Evolutionary conservation across 1,140 invertebrate species (phyloP), one percentile per base, ranked within the genome.

Genomic region (Laupala kohalensis): DNA sequence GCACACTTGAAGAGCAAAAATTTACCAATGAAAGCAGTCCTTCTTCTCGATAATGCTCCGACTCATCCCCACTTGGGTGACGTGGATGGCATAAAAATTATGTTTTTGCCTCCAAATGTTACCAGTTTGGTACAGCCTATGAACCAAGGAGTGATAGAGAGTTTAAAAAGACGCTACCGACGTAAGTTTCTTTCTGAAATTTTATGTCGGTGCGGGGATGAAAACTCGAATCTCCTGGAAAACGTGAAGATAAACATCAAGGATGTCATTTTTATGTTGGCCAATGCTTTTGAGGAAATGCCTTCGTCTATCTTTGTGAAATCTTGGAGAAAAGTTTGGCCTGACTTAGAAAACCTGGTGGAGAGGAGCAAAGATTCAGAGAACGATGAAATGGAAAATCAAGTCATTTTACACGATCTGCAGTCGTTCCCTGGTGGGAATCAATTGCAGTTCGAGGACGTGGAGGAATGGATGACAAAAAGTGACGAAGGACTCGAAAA

Each of bases 31-130:
- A 69, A 76, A 73, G 75, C 77, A 24, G 69, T 78, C 12, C 70
- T 79, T 25, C 67, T 79, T 19, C 71, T 78, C 5, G 77, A 79
- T 72, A 80, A 79, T 76, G 75, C 75, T 30, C 76, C 75, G 66
- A 73, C 77, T 12, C 73, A 78, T 74, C 75, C 75, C 71, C 37
- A 72, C 67, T 74, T 68, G 67, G 69, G 74, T 27, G 70, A 64
- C 4, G 70, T 76, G 0, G 12, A 24, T 23, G 26, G 64, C 74
- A 75, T 81, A 6, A 76, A 76, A 72, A 73, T 78, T 15, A 74
- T 73, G 13, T 83, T 80, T 76, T 74, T 84, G 15, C 81, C 83
- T 26, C 75, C 80, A 63, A 84, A 84, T 74, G 78, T 80, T 3
- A 83, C 81, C 4, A 75, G 76, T 12, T 71, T 80, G 64, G 65